These are phyloP conservation scores for Eumacrocentrus americanus DNA, from an alignment of 2,888 invertebrate genomes.

Conservation along the genomic window DNA sequence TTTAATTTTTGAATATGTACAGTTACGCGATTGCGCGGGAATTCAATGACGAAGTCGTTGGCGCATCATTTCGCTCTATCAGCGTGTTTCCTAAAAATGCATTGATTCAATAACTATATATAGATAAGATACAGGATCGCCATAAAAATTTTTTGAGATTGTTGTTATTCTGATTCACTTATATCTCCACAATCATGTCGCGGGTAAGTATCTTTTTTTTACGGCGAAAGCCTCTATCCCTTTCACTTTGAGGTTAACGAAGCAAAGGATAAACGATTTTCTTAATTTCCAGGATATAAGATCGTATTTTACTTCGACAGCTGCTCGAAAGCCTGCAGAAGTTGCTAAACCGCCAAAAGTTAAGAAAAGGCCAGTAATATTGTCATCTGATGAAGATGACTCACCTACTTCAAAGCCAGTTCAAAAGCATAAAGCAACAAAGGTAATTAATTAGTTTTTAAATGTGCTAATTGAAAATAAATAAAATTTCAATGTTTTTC, in stretches of 20 bases:
- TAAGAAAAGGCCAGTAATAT: slow-evolving; percentile 52
- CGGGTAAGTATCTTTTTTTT: slow-evolving; percentile 16
- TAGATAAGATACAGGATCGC: not conserved
- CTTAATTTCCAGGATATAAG: slow-evolving; percentile 68
- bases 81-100: too few species aligned
- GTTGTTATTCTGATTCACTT: not conserved
- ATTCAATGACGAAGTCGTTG: too few species aligned
- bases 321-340: slow-evolving; percentile 42
- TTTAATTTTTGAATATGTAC: not conserved
- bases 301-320: slow-evolving; percentile 63
- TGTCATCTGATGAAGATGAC: slow-evolving; percentile 63
- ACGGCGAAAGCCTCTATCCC: too few species aligned
- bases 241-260: not conserved
- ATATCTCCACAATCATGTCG: not conserved
- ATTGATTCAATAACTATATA: not conserved
- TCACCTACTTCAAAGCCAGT: slow-evolving; percentile 48
- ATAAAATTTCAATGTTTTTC: not conserved
- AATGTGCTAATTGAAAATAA: slow-evolving; percentile 8
- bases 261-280: not conserved
- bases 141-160: too few species aligned
- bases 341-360: slow-evolving; percentile 38
- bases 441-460: slow-evolving; percentile 9
- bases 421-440: slow-evolving; percentile 38
- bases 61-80: not conserved
- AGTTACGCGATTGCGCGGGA: not conserved